phyloP scores from a whole-genome alignment of 2,113 vertebrate genomes.

The Neotoma lepida region DNA sequence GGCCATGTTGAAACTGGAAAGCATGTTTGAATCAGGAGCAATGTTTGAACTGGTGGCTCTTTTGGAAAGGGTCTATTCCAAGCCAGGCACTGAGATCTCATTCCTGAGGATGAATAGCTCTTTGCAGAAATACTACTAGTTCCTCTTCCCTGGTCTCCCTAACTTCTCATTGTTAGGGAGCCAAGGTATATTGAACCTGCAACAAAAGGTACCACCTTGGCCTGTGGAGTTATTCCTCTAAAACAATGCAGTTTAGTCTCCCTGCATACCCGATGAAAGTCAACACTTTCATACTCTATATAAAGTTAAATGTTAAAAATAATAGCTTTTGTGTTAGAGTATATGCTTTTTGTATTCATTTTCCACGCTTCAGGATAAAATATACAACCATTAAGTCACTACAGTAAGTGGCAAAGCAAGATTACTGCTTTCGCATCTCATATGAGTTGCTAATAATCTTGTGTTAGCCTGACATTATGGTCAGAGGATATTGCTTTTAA shows the following conservation, averaged over 20 bases:
- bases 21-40: neutral
- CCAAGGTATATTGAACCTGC: neutral
- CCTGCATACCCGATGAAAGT: conserved; percentile 66
- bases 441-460: conserved; percentile 79
- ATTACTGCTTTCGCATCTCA: conserved; percentile 80
- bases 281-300: conserved; percentile 62
- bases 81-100: neutral
- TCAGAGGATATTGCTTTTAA: conserved; percentile 79
- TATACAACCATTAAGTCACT: conserved; percentile 74
- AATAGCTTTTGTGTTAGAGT: conserved; percentile 75
- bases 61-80: neutral
- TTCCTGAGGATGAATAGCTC: neutral
- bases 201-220: conserved; percentile 52
- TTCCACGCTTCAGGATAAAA: conserved; percentile 73
- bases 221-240: conserved; percentile 34
- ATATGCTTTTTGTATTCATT: conserved; percentile 78
- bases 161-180: conserved; percentile 26
- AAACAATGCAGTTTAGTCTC: conserved; percentile 54
- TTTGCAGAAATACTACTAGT: neutral
- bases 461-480: conserved; percentile 76
- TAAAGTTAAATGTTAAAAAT: conserved; percentile 74
- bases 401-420: conserved; percentile 81
- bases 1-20: neutral
- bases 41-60: neutral
- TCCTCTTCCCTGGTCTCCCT: conserved; percentile 13